Evolutionary conservation across 2,113 vertebrate genomes (phyloP).

Genomic region (Callocephalon fimbriatum): DNA sequence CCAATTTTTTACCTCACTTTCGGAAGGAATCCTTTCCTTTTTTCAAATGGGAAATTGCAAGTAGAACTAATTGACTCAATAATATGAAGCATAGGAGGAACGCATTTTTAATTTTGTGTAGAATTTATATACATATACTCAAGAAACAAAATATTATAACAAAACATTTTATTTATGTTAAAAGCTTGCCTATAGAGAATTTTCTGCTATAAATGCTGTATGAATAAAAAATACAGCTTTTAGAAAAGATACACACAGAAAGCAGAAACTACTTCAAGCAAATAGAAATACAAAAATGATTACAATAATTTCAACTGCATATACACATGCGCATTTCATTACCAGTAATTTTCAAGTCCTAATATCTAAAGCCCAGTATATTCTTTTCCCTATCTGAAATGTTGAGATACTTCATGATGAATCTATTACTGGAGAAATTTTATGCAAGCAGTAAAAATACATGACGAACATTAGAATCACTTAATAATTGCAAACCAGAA

Average conservation of each 20-base stretch:
- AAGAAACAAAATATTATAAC: rapidly evolving
- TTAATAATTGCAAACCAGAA: background rate
- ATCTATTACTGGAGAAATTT: background rate
- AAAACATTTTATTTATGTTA: background rate
- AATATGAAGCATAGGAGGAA: background rate
- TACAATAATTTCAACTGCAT: background rate
- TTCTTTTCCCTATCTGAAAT: background rate
- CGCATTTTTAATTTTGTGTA: background rate
- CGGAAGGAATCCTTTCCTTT: background rate
- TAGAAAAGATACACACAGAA: background rate
- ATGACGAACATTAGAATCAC: background rate
- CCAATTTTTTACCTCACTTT: background rate
- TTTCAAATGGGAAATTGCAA: background rate
- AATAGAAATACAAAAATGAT: background rate
- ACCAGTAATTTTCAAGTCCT: background rate
- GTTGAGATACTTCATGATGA: background rate
- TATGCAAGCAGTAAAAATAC: rapidly evolving
- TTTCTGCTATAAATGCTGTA: background rate
- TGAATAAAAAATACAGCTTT: background rate
- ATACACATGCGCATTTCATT: background rate
- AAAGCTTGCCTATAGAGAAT: background rate
- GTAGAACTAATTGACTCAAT: background rate
- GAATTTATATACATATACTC: background rate
- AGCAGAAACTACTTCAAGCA: background rate
- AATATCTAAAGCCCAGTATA: background rate